phyloP scores from a whole-genome alignment of 2,113 vertebrate genomes.

The Sebastes schlegelii region DNA sequence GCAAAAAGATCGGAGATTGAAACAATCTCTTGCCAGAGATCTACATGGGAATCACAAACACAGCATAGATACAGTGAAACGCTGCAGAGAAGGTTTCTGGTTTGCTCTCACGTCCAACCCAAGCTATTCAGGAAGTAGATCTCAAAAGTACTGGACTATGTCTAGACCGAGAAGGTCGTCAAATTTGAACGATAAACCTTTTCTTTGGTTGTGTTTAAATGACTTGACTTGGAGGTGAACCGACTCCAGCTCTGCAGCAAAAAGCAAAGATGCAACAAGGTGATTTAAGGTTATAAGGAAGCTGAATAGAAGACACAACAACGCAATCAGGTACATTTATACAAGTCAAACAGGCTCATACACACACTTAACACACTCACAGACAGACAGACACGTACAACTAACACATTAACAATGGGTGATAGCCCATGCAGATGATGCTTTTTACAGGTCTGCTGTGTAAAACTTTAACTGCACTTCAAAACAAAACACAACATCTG shows the following conservation, averaged over 20 bases:
- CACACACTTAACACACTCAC: neutral
- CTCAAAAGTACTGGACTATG: neutral
- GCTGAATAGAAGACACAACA: constrained; percentile 22
- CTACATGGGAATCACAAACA: constrained; percentile 74
- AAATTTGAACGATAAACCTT: neutral
- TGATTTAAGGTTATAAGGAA: constrained; percentile 20
- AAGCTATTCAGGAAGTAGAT: neutral
- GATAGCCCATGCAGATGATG: constrained; percentile 17
- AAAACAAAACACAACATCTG: neutral
- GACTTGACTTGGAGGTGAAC: constrained; percentile 20
- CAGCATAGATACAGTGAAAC: constrained; percentile 48
- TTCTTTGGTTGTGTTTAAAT: neutral
- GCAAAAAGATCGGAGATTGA: constrained; percentile 87
- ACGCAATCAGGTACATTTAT: constrained; percentile 14
- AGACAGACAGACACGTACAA: constrained; percentile 5
- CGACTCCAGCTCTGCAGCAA: constrained; percentile 62
- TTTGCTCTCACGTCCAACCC: constrained; percentile 26
- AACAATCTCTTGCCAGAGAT: constrained; percentile 83
- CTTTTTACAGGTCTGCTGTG: constrained; percentile 28
- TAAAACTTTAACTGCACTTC: constrained; percentile 5
- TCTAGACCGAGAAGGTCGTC: neutral
- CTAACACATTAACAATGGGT: neutral
- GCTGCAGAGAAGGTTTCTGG: constrained; percentile 38
- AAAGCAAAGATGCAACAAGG: constrained; percentile 51
- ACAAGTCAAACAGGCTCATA: constrained; percentile 17